phyloP scores from a whole-genome alignment of 2,888 invertebrate species.

The Harpagoxenus sublaevis region DNA sequence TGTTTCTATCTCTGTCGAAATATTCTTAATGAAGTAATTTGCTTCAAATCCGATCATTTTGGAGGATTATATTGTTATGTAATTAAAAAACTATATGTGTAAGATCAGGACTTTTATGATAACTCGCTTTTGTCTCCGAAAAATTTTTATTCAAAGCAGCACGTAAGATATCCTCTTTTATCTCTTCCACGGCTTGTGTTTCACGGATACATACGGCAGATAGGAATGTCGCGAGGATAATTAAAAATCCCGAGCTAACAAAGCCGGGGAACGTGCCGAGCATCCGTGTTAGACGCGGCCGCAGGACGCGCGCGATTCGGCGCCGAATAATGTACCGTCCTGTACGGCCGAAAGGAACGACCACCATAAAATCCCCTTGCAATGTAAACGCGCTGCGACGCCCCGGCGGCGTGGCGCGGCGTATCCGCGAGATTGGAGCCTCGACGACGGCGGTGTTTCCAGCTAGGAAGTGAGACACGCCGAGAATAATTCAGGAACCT shows the following conservation, averaged over 20 bases:
- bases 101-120: not conserved
- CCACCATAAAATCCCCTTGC: conserved; percentile 62
- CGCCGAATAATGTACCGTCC: conserved; percentile 58
- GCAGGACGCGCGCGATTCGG: conserved; percentile 54
- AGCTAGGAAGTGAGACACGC: conserved; percentile 63
- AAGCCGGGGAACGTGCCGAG: conserved; percentile 68
- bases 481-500: conserved; percentile 71
- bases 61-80: not conserved
- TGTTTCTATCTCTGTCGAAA: not conserved
- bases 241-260: conserved; percentile 71
- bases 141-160: conserved; percentile 38
- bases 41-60: not conserved
- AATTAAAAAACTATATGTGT: not conserved
- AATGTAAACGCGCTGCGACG: conserved; percentile 55
- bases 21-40: not conserved
- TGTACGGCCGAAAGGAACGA: conserved; percentile 46
- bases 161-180: conserved; percentile 40
- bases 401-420: conserved; percentile 37
- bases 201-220: conserved; percentile 39
- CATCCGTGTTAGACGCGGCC: conserved; percentile 43
- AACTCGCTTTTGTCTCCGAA: not conserved
- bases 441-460: conserved; percentile 58
- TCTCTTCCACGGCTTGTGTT: conserved; percentile 49
- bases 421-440: conserved; percentile 65
- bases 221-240: conserved; percentile 58